Base-by-base conservation (phyloP, 1,140 invertebrate species). In the Semibalanus balanoides region DNA sequence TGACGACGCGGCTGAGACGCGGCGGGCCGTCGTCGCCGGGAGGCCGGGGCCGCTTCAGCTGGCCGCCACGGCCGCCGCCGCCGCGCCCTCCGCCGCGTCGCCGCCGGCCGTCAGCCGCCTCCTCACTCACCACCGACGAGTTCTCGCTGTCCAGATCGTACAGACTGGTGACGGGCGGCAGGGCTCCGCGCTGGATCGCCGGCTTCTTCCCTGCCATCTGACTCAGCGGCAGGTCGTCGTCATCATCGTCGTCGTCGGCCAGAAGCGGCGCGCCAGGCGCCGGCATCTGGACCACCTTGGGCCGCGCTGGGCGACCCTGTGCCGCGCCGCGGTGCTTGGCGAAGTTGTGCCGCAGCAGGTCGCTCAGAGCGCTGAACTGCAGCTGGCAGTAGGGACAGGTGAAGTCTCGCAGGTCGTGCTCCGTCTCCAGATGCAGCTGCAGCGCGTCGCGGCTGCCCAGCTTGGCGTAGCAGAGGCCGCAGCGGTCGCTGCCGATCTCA, bases 401-500 rank as follows among this genome's bases (percentile, higher is more conserved):
- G 70, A 72, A 72, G 70, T 72, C 25, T 17, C 70, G 70, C 70
- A 72, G n/a, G 70, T 72, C 25, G 70, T 72, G 70, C 29, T 72
- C 70, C 11, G 9, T 29, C 70, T 72, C 70, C 25, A 72, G 70
- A 29, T 72, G 70, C 28, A 30, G 11, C 70, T 72, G 70, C 28
- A 72, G 28, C 29, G 70, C 70, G 70, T 72, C 70, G 28, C 70
- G 70, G 28, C 70, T 72, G 70, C 70, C 70, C 70, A 72, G 70
- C 28, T 72, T 72, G 25, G n/a, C 70, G 28, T 72, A 72, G 28
- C 70, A 72, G 28, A 72, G 70, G 29, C 70, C 70, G 70, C 70
- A 72, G 11, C 70, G 70, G 19, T 72, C 70, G 70, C 70, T 11
- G 29, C 70, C 70, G 19, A 72, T 72, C 70, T 72, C 70, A 27